Evolutionary conservation across 1,140 invertebrate genomes (phyloP).

Genomic region (Ptiloglossa arizonensis): DNA sequence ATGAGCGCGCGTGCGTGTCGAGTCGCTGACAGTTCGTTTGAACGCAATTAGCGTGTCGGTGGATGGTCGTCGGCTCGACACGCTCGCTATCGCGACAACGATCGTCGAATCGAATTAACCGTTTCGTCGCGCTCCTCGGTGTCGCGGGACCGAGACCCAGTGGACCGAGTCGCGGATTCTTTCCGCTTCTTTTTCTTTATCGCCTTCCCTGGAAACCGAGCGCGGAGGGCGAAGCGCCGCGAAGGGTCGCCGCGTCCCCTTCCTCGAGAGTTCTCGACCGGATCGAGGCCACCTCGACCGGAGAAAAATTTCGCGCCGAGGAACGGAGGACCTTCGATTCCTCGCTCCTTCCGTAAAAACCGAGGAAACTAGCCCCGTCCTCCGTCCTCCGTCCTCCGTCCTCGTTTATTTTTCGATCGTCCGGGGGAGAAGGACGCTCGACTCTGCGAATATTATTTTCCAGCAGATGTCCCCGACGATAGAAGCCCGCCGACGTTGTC

Average conservation of each 20-base stretch:
- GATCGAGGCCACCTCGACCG: too few species aligned
- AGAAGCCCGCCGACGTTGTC: constrained; percentile 73
- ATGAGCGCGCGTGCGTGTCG: constrained; percentile 66
- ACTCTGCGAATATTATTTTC: constrained; percentile 83
- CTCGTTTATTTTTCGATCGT: too few species aligned
- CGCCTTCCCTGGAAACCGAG: not conserved
- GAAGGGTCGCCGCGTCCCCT: too few species aligned
- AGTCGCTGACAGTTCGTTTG: constrained; percentile 79
- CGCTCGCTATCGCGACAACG: constrained; percentile 69
- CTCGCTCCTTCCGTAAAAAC: too few species aligned
- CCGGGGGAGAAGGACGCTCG: constrained; percentile 55
- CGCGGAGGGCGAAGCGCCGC: too few species aligned
- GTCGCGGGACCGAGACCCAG: not conserved
- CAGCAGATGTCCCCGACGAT: constrained; percentile 81
- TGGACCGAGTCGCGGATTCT: constrained; percentile 16
- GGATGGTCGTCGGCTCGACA: constrained; percentile 65
- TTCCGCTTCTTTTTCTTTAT: constrained; percentile 20
- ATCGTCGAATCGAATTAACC: constrained; percentile 73
- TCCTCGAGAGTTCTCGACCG: too few species aligned
- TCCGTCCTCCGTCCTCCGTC: too few species aligned
- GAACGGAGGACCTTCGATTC: too few species aligned
- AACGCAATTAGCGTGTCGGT: constrained; percentile 78
- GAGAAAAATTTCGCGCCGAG: too few species aligned
- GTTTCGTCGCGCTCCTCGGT: constrained; percentile 50
- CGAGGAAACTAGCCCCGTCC: too few species aligned